A percentile compares a stretch with the other conserved stretches of the same genome.
Conservation (phyloP, 2,113 vertebrate genomes). For the Falco punctatus region DNA sequence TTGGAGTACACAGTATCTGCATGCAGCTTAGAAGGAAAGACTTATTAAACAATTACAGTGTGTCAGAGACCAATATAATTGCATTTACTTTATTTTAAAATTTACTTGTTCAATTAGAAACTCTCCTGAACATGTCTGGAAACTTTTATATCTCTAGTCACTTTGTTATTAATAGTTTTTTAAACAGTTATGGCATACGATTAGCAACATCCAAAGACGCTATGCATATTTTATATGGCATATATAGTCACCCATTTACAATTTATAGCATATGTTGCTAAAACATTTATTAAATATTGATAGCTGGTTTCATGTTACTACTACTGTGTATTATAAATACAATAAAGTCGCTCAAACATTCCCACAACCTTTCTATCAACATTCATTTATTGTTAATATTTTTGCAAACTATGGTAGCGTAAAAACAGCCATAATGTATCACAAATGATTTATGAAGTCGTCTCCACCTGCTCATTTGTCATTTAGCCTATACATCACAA, state of each 20-base stretch:
- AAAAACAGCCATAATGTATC: background rate
- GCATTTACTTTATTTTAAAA: conserved; percentile 15
- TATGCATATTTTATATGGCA: conserved; percentile 63
- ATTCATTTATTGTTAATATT: conserved; percentile 44
- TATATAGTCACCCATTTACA: conserved; percentile 48
- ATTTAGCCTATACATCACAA: background rate
- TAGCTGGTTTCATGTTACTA: conserved; percentile 50
- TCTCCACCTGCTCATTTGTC: background rate
- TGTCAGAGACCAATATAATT: background rate
- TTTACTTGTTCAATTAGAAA: conserved; percentile 64
- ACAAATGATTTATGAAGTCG: conserved; percentile 4
- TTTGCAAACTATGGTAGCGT: background rate
- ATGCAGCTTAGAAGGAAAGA: background rate
- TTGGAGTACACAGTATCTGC: background rate
- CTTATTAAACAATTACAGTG: background rate
- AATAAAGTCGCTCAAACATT: conserved; percentile 47
- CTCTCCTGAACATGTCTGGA: conserved; percentile 11
- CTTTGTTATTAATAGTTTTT: conserved; percentile 50
- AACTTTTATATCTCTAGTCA: background rate
- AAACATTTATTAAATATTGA: conserved; percentile 60
- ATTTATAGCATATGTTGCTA: conserved; percentile 49
- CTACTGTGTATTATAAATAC: conserved; percentile 27
- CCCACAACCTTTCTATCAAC: conserved; percentile 19
- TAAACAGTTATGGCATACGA: conserved; percentile 5
- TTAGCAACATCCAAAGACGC: conserved; percentile 28